Evolutionary conservation across 2,888 invertebrate genomes (phyloP).

Genomic region (Mesorhabditis spiculigera): DNA sequence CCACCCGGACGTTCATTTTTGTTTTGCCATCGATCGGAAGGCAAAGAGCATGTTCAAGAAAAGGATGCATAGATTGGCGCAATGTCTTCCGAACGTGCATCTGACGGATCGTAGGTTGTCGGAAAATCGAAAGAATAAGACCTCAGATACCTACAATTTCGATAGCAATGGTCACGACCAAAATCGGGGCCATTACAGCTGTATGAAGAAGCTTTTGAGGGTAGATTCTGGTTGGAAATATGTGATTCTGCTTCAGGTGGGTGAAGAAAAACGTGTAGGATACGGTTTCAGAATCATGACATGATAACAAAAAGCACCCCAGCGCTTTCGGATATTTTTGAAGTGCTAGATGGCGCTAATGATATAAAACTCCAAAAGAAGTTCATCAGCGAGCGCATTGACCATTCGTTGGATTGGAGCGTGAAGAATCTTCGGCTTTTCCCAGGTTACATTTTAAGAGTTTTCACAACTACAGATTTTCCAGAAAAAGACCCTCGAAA

Average conservation of each 20-base stretch:
- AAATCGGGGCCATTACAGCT: background rate
- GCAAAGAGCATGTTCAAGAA: background rate
- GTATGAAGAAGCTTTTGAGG: slow-evolving; percentile 4
- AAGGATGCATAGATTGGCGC: background rate
- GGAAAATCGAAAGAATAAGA: background rate
- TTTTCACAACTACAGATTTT: background rate
- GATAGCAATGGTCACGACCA: background rate
- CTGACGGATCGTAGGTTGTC: background rate
- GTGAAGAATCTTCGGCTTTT: background rate
- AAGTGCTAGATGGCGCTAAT: background rate
- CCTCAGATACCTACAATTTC: background rate
- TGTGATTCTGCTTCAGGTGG: background rate
- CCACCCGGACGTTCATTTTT: slow-evolving; percentile 4
- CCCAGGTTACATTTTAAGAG: background rate
- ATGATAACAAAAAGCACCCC: background rate
- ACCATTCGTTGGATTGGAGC: background rate
- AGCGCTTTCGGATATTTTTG: background rate
- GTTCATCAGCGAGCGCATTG: background rate
- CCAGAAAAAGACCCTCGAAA: slow-evolving; percentile 1
- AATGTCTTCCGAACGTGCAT: background rate
- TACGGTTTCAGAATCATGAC: slow-evolving; percentile 1
- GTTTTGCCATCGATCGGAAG: background rate
- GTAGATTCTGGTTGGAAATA: background rate
- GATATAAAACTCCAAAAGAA: background rate
- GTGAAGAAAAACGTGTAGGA: background rate